Conservation (phyloP, 2,888 invertebrate species). For the Lochmaea capreae region DNA sequence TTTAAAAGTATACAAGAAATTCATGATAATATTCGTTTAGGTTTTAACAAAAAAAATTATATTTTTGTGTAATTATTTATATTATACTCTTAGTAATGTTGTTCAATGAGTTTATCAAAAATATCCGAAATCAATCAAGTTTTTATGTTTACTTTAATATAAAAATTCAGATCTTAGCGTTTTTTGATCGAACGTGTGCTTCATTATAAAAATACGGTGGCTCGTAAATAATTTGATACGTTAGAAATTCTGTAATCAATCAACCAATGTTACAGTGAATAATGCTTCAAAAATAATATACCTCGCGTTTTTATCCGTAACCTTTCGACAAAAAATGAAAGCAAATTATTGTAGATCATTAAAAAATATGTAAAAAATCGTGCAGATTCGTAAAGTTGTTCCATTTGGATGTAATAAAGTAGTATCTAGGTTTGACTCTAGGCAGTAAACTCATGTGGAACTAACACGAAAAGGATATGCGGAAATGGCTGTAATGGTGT, state of each 20-base stretch:
- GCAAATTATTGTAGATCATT: not conserved
- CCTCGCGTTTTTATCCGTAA: not conserved
- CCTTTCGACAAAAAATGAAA: not conserved
- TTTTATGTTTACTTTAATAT: not conserved
- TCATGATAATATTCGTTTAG: too few species aligned
- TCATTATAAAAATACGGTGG: conserved; percentile 7
- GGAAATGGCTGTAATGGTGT: too few species aligned
- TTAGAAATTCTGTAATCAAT: not conserved
- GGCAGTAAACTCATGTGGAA: too few species aligned
- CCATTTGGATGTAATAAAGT: too few species aligned
- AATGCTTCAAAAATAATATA: not conserved
- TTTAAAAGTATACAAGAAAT: too few species aligned
- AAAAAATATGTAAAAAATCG: too few species aligned
- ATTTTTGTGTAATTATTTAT: too few species aligned
- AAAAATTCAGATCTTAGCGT: not conserved
- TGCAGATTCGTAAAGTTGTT: too few species aligned
- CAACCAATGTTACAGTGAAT: not conserved
- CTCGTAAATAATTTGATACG: not conserved
- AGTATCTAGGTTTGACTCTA: too few species aligned
- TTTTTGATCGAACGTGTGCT: not conserved
- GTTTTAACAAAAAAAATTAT: too few species aligned
- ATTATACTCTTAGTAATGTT: too few species aligned
- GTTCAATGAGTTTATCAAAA: not conserved
- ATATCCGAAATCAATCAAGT: not conserved
- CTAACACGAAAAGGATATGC: too few species aligned